These are phyloP conservation scores for Butorides virescens DNA, from an alignment of 2,113 vertebrate genomes.

Conservation along the genomic window DNA sequence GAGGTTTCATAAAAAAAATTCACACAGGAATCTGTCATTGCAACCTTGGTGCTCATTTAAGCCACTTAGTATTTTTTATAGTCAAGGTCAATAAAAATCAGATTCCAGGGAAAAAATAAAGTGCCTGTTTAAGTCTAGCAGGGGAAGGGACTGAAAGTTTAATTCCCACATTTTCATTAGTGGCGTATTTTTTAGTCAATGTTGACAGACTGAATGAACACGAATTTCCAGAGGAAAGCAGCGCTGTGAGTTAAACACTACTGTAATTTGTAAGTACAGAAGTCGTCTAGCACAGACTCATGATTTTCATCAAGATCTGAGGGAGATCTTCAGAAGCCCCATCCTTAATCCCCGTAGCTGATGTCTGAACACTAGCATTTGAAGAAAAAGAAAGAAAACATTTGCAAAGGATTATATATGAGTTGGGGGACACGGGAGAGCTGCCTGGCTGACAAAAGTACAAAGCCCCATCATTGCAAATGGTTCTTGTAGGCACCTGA, in stretches of 20 bases:
- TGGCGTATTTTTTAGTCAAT: background rate
- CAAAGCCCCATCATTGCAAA: background rate
- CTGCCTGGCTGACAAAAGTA: background rate
- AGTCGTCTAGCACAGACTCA: background rate
- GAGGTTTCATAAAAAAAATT: conserved; percentile 42
- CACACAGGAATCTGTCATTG: conserved; percentile 35
- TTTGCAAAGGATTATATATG: conserved; percentile 25
- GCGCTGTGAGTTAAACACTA: background rate
- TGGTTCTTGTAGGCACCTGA: background rate
- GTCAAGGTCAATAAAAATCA: conserved; percentile 54
- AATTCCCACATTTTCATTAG: conserved; percentile 36
- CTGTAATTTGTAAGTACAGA: background rate
- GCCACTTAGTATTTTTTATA: conserved; percentile 57
- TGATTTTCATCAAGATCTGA: conserved; percentile 31
- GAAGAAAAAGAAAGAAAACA: conserved; percentile 46
- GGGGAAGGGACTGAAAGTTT: background rate
- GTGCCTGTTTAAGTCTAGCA: background rate
- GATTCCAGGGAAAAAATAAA: background rate
- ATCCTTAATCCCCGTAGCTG: conserved; percentile 6
- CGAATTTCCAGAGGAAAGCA: background rate
- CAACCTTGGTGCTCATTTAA: conserved; percentile 43
- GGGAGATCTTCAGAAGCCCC: conserved; percentile 4
- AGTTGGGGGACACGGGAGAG: background rate
- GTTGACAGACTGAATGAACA: conserved; percentile 35
- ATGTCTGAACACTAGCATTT: background rate